Evolutionary conservation across 2,113 vertebrate genomes (phyloP), one percentile per base, ranked within the genome.

Genomic region (Phoxinus phoxinus): DNA sequence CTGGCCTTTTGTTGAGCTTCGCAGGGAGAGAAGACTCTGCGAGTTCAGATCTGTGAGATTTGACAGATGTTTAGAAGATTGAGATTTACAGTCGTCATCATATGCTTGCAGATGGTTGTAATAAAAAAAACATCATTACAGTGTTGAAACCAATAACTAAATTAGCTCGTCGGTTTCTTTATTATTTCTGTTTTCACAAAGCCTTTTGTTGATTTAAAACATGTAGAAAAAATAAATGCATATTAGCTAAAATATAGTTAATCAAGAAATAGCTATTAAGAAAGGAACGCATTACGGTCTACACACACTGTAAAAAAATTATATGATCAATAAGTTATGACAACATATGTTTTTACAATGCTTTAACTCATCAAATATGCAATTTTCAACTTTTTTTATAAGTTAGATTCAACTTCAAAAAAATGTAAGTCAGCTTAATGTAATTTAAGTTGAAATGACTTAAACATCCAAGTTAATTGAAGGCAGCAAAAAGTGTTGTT

Each of bases 1-100:
- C 92, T 77, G 93, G 93, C 92, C 95, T 95, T 96, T 97, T 93
- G 93, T 93, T 86, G 90, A 92, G 90, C 89, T 91, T 90, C 88
- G 81, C 88, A 87, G 46, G 23, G 3, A 21, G 21, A 27, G 32
- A 90, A 87, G 86, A 92, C 90, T 90, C 88, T 86, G 85, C 85
- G 2, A 90, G 91, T 89, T 89, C 80, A 87, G 87, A 88, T 92
- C 85, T 86, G 88, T 90, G 90, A 71, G 91, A 91, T 93, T 92
- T 93, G 93, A 94, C 92, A 89, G 87, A 13, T 85, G 86, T 80
- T 48, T 89, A 92, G 90, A 94, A 35, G 87, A 86, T 74, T 46
- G 86, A 92, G 92, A 94, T 94, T 94, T 92, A 94, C 90, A 90
- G 91, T 46, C 87, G 79, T 84, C 90, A 83, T 84, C 86, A 89